These are phyloP conservation scores for Agapornis roseicollis DNA, from an alignment of 2,113 vertebrate species.

Conservation along the genomic window DNA sequence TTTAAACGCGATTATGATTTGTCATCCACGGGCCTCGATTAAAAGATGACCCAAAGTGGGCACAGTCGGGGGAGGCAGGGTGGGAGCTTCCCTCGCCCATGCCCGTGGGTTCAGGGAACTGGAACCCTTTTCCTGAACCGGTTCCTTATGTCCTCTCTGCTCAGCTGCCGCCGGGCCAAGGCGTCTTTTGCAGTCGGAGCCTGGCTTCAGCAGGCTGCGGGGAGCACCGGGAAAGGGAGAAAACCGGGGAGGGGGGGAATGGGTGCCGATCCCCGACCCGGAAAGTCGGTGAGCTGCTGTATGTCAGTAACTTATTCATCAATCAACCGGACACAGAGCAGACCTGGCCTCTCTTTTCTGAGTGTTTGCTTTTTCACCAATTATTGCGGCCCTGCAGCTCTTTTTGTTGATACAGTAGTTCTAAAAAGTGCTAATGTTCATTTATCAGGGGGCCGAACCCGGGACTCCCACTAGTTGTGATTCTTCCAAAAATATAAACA, in stretches of 20 bases:
- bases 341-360: constrained; percentile 75
- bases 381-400: constrained; percentile 86
- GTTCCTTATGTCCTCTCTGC: not conserved
- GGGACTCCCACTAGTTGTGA: constrained; percentile 85
- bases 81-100: no score
- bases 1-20: not conserved
- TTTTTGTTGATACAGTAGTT: constrained; percentile 90
- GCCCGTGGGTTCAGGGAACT: not conserved
- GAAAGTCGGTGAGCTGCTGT: constrained; percentile 57
- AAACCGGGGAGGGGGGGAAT: not conserved
- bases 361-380: constrained; percentile 94
- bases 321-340: constrained; percentile 85
- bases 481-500: constrained; percentile 98
- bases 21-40: not conserved
- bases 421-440: constrained; percentile 91
- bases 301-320: constrained; percentile 72
- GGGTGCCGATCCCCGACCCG: constrained; percentile 54
- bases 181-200: not conserved
- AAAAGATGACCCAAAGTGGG: not conserved
- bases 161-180: not conserved
- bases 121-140: not conserved
- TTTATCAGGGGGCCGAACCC: constrained; percentile 89
- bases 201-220: not conserved
- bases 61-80: not conserved
- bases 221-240: not conserved